Evolutionary conservation across 2,888 invertebrate genomes (phyloP).

Genomic region (Cheilosia soror): DNA sequence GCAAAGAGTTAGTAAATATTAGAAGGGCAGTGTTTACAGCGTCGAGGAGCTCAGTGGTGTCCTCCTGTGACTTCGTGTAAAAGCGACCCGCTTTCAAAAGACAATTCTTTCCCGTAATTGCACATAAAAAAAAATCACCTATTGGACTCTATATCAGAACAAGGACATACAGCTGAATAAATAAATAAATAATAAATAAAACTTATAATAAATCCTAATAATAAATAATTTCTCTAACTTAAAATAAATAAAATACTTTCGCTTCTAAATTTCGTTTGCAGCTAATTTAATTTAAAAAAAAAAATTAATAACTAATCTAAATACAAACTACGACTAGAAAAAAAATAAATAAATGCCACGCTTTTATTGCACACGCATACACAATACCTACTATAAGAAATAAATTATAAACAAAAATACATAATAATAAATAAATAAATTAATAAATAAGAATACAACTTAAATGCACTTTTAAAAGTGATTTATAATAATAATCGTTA

Average conservation of each 20-base stretch:
- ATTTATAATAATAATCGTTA: constrained; percentile 2
- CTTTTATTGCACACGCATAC: constrained; percentile 13
- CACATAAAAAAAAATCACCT: too few relatives aligned
- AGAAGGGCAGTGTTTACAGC: too few relatives aligned
- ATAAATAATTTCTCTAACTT: not conserved
- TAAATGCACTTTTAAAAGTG: constrained; percentile 19
- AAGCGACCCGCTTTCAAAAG: too few relatives aligned
- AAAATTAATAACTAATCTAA: constrained; percentile 24
- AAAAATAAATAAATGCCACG: constrained; percentile 23
- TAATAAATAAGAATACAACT: constrained; percentile 78
- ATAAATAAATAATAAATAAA: not conserved
- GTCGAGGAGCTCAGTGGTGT: too few relatives aligned
- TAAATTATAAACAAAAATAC: not conserved
- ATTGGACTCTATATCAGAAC: not conserved
- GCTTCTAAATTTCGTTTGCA: not conserved
- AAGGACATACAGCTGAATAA: too few relatives aligned
- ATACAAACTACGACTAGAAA: constrained; percentile 20
- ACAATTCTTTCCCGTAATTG: too few relatives aligned
- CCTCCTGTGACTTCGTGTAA: too few relatives aligned
- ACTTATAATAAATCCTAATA: not conserved
- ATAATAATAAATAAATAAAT: not conserved
- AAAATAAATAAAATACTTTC: not conserved
- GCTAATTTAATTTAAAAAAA: constrained; percentile 5
- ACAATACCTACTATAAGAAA: not conserved
- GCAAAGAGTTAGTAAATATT: too few relatives aligned